A percentile compares a stretch with the other conserved stretches of the same genome.
Conservation (phyloP, 2,113 vertebrate genomes). For the Microcebus tavaratra region DNA sequence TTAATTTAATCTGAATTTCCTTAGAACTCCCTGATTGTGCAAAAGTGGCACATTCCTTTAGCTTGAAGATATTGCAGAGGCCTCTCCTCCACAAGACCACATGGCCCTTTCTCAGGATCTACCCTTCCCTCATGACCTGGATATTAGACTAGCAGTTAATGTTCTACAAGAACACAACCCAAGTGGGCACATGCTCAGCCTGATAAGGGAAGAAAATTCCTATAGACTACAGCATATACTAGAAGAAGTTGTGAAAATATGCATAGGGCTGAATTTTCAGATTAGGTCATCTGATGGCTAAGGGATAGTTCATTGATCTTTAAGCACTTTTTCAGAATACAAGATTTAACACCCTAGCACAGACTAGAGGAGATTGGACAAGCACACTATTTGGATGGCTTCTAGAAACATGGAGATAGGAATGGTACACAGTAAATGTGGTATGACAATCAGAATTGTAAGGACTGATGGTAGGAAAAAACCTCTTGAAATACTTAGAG, state of each 20-base stretch:
- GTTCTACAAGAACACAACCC: background rate
- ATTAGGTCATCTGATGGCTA: background rate
- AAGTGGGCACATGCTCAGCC: background rate
- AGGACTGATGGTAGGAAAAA: background rate
- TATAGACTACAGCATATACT: background rate
- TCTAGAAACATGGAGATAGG: background rate
- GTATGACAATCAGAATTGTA: background rate
- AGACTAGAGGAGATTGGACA: background rate
- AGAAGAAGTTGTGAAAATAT: too few species aligned
- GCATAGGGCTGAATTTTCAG: background rate
- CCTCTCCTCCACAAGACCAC: background rate
- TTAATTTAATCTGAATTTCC: background rate
- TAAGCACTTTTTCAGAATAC: background rate
- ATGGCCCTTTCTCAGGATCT: background rate
- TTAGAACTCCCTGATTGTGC: background rate
- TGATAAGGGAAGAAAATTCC: background rate
- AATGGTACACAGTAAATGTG: background rate
- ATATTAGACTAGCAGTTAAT: background rate
- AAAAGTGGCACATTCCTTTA: background rate
- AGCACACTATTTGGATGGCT: background rate
- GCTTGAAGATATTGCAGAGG: background rate
- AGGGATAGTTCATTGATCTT: background rate
- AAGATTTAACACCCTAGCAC: rapidly evolving
- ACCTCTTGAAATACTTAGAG: too few species aligned
- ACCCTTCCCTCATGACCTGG: background rate